Conservation (phyloP, 2,113 vertebrate genomes). For the Albula glossodonta region DNA sequence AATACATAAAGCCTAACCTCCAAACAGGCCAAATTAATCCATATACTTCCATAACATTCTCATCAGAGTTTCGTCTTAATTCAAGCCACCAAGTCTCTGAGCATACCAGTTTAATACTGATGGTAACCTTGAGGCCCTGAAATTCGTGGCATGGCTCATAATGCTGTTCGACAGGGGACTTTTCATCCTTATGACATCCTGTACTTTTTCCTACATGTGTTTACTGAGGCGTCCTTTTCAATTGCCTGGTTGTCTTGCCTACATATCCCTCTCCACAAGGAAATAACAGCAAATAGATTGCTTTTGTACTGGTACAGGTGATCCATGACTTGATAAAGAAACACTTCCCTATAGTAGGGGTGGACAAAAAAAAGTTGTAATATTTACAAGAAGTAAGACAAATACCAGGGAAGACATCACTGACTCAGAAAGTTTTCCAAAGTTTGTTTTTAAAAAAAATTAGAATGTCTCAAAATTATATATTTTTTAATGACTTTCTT, state of each 20-base stretch:
- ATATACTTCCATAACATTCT: background rate
- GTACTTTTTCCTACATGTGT: background rate
- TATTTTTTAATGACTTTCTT: no score
- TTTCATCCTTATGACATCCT: background rate
- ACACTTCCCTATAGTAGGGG: background rate
- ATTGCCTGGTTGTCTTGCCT: background rate
- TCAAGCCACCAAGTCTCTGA: background rate
- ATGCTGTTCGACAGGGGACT: background rate
- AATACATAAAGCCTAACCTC: background rate
- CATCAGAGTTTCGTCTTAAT: background rate
- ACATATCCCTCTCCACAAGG: background rate
- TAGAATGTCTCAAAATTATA: background rate
- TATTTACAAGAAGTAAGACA: background rate
- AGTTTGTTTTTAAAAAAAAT: background rate
- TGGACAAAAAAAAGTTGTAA: background rate
- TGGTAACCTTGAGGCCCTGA: background rate
- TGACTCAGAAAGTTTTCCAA: background rate
- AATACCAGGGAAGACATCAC: background rate
- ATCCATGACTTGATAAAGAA: background rate
- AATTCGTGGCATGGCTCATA: background rate
- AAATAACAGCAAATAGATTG: background rate
- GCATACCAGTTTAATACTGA: background rate
- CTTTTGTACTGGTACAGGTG: background rate
- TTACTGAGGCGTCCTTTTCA: background rate
- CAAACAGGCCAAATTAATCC: background rate